Conservation (phyloP, 2,113 vertebrate species). For the Alethe diademata region DNA sequence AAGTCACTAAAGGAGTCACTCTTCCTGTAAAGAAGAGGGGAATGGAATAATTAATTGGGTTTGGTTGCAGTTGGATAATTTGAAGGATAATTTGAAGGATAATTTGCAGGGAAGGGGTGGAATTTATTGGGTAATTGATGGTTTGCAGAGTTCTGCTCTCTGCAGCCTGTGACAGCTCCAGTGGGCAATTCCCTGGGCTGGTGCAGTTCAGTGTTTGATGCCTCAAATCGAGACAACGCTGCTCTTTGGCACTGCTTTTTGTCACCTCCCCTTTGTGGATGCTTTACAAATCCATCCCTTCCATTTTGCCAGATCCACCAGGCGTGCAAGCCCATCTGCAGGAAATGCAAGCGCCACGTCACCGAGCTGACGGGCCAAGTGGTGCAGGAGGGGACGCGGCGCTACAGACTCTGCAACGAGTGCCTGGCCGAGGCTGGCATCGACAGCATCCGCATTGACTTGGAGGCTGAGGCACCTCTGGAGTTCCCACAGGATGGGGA, state of each 20-base stretch:
- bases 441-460: conserved; percentile 83
- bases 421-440: conserved; percentile 91
- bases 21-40: not conserved
- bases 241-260: fast-evolving
- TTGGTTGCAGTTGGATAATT: not conserved
- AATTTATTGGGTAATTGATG: not conserved
- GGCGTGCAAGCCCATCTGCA: conserved; percentile 94
- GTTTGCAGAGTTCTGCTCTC: not conserved
- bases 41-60: not conserved
- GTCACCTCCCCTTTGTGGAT: not conserved
- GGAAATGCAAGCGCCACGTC: conserved; percentile 93
- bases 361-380: conserved; percentile 92
- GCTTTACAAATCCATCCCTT: not conserved
- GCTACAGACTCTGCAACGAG: conserved; percentile 89
- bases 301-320: conserved; percentile 87
- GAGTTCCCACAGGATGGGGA: conserved; percentile 73
- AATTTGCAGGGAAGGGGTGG: not conserved
- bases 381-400: conserved; percentile 90
- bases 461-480: conserved; percentile 76
- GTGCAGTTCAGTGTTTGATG: not conserved
- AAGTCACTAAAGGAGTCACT: too few relatives aligned
- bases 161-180: not conserved
- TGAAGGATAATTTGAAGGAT: not conserved
- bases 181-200: not conserved
- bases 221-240: fast-evolving